Conservation (phyloP, 2,113 vertebrate species). For the Halcyon malimbica region DNA sequence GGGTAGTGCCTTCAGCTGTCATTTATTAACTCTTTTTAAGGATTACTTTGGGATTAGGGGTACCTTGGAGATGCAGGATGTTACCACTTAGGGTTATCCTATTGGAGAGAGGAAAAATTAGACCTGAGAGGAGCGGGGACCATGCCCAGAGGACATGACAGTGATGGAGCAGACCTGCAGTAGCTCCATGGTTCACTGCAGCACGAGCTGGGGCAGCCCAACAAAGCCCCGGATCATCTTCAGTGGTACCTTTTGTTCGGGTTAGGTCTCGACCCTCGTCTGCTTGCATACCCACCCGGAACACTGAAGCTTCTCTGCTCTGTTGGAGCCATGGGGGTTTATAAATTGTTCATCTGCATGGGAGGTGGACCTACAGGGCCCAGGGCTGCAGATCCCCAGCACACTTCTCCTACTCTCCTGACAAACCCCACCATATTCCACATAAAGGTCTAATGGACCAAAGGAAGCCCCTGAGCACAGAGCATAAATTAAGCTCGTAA, state of each 20-base stretch:
- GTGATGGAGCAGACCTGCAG: neutral
- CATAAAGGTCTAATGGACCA: neutral
- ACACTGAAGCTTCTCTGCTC: accelerated
- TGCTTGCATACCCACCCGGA: neutral
- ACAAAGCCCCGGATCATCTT: neutral
- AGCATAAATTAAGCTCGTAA: neutral
- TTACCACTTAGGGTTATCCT: neutral
- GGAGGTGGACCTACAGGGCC: neutral
- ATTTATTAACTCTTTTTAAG: neutral
- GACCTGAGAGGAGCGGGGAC: neutral
- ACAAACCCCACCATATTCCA: neutral
- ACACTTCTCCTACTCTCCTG: neutral
- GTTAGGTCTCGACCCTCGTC: accelerated
- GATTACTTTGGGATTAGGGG: neutral
- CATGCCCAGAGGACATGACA: neutral
- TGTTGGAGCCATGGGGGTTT: neutral
- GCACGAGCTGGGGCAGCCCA: neutral
- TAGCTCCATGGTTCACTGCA: accelerated
- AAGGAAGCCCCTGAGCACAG: neutral
- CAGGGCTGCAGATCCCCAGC: neutral
- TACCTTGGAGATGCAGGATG: neutral
- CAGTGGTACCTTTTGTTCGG: neutral
- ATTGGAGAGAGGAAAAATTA: neutral
- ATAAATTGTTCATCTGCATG: neutral
- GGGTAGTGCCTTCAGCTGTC: neutral